These are phyloP conservation scores for Melipona bicolor DNA, from an alignment of 2,888 invertebrate genomes.

Conservation along the genomic window DNA sequence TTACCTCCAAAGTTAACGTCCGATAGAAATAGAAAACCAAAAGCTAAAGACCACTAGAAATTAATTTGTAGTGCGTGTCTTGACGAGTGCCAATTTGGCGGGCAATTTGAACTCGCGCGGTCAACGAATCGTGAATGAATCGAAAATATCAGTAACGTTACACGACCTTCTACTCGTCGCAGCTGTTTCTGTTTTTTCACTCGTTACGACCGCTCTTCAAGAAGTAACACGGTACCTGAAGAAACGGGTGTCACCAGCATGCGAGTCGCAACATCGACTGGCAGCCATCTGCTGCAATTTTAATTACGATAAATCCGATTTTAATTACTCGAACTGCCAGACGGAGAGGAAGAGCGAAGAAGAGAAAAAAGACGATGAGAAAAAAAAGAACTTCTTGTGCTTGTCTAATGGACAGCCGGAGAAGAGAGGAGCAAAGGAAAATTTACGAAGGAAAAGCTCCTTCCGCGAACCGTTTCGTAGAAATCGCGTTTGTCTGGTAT, in stretches of 20 bases:
- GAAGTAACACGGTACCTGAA: neutral
- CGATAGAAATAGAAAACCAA: neutral
- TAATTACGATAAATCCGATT: conserved; percentile 76
- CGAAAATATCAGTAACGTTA: neutral
- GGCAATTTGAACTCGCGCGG: neutral
- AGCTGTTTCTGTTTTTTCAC: neutral
- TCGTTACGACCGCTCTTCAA: neutral
- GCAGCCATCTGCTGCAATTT: conserved; percentile 60
- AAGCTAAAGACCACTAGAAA: no score
- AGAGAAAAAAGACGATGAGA: neutral
- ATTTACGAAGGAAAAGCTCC: neutral
- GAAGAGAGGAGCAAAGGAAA: conserved; percentile 1
- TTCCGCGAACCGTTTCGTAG: conserved; percentile 4
- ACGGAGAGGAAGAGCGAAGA: conserved; percentile 4
- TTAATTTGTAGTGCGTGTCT: neutral
- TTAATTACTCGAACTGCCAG: conserved; percentile 70
- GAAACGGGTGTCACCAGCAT: conserved; percentile 1
- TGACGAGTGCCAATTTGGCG: neutral
- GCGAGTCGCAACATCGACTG: neutral
- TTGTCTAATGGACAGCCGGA: conserved; percentile 46
- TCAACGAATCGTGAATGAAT: conserved; percentile 21
- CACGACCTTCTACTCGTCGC: neutral
- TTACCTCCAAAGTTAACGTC: neutral
- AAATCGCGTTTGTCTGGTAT: conserved; percentile 28
- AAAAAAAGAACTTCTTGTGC: conserved; percentile 25